Conservation (phyloP, 1,140 invertebrate genomes). For the Mylabris phalerata region DNA sequence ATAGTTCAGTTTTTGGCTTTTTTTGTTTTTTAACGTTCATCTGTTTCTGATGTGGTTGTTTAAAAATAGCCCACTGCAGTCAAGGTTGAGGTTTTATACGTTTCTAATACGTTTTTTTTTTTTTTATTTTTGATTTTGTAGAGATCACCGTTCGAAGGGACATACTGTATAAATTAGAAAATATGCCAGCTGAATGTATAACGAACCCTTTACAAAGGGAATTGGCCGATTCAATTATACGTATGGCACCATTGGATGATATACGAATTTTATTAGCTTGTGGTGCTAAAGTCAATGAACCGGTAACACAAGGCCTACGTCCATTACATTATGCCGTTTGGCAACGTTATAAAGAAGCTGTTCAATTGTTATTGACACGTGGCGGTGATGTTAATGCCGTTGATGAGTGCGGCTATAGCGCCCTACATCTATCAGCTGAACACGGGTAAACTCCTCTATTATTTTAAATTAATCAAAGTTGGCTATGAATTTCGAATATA, state of each 20-base stretch:
- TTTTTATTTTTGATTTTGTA: too few species aligned
- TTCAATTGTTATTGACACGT: constrained; percentile 64
- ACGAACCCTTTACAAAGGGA: constrained; percentile 74
- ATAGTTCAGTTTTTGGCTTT: too few species aligned
- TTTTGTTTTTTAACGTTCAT: too few species aligned
- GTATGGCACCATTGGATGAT: constrained; percentile 78
- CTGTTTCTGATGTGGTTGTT: too few species aligned
- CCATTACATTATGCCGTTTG: constrained; percentile 91
- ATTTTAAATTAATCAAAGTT: background rate
- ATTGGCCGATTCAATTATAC: constrained; percentile 82
- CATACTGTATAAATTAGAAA: too few species aligned
- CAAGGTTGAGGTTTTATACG: too few species aligned
- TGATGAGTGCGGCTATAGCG: constrained; percentile 86
- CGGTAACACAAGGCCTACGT: constrained; percentile 70
- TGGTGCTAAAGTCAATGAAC: constrained; percentile 75
- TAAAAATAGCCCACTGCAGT: too few species aligned
- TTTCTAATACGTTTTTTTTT: too few species aligned
- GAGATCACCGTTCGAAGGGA: too few species aligned
- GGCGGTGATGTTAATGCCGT: constrained; percentile 77
- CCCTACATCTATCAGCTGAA: constrained; percentile 79
- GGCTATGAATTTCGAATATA: too few species aligned
- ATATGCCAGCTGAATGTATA: constrained; percentile 66
- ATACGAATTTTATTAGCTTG: constrained; percentile 77
- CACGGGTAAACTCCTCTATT: constrained; percentile 54
- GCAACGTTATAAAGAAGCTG: constrained; percentile 75